phyloP scores from a whole-genome alignment of 2,888 invertebrate species.

The Lysandra bellargus region DNA sequence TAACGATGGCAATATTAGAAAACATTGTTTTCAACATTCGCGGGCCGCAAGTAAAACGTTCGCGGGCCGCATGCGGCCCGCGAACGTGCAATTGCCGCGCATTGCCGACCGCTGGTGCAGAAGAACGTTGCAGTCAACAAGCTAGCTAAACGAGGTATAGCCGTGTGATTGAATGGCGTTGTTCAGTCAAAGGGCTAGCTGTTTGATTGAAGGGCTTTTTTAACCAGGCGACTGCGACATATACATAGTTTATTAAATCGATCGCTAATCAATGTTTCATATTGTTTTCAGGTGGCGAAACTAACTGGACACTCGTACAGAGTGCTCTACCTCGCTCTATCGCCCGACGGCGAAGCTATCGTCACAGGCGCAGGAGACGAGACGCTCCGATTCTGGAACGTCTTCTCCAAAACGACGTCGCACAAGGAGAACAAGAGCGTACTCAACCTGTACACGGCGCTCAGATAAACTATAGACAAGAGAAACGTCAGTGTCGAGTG shows the following conservation, averaged over 20 bases:
- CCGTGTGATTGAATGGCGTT: too few relatives aligned
- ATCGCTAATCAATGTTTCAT: not conserved
- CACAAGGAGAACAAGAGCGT: slow-evolving; percentile 97
- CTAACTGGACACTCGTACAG: slow-evolving; percentile 97
- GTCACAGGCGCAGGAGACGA: slow-evolving; percentile 99
- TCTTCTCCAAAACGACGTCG: slow-evolving; percentile 97
- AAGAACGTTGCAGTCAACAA: too few relatives aligned
- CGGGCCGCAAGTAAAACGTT: too few relatives aligned
- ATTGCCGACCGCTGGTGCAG: too few relatives aligned
- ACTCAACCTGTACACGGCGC: slow-evolving; percentile 93
- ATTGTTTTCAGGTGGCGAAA: slow-evolving; percentile 90
- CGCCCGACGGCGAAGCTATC: slow-evolving; percentile 98
- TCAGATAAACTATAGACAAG: slow-evolving; percentile 60
- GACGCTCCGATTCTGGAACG: slow-evolving; percentile 99
- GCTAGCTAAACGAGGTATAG: too few relatives aligned
- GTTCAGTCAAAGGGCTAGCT: too few relatives aligned
- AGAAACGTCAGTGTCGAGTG: slow-evolving; percentile 20
- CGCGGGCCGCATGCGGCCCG: too few relatives aligned
- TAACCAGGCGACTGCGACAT: too few relatives aligned
- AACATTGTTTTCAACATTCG: too few relatives aligned
- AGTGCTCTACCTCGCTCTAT: slow-evolving; percentile 96
- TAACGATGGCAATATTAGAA: too few relatives aligned
- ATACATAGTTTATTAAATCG: not conserved
- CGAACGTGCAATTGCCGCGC: too few relatives aligned
- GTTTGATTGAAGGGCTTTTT: too few relatives aligned